Evolutionary conservation across 2,113 vertebrate genomes (phyloP).

Genomic region (Tachysurus fulvidraco): DNA sequence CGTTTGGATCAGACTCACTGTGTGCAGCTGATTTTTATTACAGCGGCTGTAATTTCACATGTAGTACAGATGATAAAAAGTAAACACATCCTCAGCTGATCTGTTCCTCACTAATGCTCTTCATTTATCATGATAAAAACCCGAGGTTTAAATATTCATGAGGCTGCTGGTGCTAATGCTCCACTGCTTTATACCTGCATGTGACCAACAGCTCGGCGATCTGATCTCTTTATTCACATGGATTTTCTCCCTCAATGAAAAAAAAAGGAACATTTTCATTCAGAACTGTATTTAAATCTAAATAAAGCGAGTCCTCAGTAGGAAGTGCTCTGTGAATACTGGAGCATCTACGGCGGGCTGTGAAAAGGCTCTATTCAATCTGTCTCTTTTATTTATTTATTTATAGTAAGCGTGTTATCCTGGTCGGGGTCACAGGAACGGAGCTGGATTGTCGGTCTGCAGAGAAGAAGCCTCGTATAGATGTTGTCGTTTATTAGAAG

Average conservation of each 20-base stretch:
- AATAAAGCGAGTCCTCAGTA: background rate
- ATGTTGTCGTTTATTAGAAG: background rate
- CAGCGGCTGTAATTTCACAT: background rate
- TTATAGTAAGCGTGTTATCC: background rate
- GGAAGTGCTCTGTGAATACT: background rate
- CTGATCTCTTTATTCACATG: background rate
- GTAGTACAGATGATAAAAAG: background rate
- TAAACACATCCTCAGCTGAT: constrained; percentile 12
- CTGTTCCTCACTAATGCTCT: background rate
- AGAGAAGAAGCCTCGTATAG: background rate
- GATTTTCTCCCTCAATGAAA: background rate
- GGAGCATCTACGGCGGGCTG: background rate
- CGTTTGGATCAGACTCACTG: background rate
- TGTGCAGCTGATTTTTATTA: too few species aligned
- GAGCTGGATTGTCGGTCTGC: background rate
- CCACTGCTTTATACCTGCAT: background rate
- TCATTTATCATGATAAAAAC: background rate
- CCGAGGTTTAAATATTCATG: background rate
- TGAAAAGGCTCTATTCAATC: background rate
- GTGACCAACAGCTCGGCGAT: background rate
- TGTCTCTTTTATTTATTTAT: background rate
- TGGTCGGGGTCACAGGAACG: background rate
- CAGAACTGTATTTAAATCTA: background rate
- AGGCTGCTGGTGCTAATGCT: background rate
- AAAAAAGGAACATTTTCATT: background rate